Percentiles rank a stretch among this genome's conserved stretches.
Evolutionary conservation across 2,113 vertebrate species (phyloP).

Genomic region (Rhabdomys dilectus): DNA sequence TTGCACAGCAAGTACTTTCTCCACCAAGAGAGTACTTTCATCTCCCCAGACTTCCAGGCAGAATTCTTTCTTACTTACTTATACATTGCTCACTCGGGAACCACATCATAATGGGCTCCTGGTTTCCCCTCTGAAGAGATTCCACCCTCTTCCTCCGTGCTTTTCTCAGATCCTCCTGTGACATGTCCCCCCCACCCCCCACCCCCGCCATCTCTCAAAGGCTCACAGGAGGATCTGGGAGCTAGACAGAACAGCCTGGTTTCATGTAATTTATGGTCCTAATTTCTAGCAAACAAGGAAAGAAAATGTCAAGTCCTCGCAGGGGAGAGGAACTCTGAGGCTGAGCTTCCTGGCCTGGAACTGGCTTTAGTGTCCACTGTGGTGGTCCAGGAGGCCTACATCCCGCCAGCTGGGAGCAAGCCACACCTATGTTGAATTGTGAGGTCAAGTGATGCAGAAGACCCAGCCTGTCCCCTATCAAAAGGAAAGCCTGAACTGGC

Average conservation of each 20-base stretch:
- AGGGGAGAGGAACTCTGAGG: neutral
- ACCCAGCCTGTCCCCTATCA: no score
- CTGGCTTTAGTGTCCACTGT: no score
- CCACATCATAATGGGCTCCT: no score
- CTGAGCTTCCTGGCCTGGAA: no score
- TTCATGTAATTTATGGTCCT: neutral
- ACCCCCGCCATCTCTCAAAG: no score
- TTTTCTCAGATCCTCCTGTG: no score
- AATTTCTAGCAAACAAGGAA: slow-evolving; percentile 16
- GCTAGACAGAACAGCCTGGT: neutral
- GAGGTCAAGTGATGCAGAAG: neutral
- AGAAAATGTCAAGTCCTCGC: neutral
- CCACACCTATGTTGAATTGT: rapidly evolving
- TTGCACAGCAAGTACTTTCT: neutral
- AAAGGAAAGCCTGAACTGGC: neutral
- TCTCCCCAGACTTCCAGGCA: neutral
- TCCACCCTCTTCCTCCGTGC: neutral
- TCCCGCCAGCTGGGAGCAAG: neutral
- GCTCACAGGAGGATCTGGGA: neutral
- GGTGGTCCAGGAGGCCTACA: neutral
- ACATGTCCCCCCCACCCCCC: no score
- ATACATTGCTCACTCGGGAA: neutral
- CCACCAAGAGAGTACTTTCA: no score
- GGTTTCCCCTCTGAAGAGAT: neutral
- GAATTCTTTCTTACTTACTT: neutral